These are phyloP conservation scores for Sipha maydis DNA, from an alignment of 2,888 invertebrate species.

Conservation along the genomic window DNA sequence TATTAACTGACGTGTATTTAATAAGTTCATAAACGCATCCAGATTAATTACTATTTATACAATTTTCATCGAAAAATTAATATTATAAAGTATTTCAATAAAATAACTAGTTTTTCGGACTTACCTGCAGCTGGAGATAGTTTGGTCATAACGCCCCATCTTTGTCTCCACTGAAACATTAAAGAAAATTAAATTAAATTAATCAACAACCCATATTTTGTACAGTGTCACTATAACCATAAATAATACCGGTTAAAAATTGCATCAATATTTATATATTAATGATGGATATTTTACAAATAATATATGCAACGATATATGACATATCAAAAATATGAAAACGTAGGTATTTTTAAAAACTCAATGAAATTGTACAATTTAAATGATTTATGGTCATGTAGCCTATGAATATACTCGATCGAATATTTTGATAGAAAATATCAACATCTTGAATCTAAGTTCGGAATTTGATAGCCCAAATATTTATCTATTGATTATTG, in stretches of 20 bases:
- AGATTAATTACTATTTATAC: constrained; percentile 6
- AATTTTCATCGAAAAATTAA: neutral
- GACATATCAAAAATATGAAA: constrained; percentile 34
- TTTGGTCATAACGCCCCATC: constrained; percentile 90
- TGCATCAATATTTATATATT: constrained; percentile 27
- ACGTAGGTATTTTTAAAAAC: neutral
- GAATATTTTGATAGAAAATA: constrained; percentile 34
- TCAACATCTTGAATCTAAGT: too few species aligned
- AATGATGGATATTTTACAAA: constrained; percentile 12
- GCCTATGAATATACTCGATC: neutral
- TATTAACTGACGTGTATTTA: neutral
- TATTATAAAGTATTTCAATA: neutral
- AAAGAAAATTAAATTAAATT: constrained; percentile 65
- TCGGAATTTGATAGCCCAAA: too few species aligned
- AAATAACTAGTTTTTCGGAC: constrained; percentile 36
- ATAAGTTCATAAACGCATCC: neutral
- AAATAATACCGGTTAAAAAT: constrained; percentile 11
- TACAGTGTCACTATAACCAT: constrained; percentile 3
- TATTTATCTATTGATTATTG: too few species aligned
- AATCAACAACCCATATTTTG: neutral
- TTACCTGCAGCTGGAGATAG: constrained; percentile 92
- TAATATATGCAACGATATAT: neutral
- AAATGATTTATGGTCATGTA: constrained; percentile 30
- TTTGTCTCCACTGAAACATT: constrained; percentile 89
- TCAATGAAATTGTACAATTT: neutral